Percentiles rank a stretch among this genome's conserved stretches.
These are phyloP conservation scores for Bellardia pandia DNA, from an alignment of 2,888 invertebrate species.

Conservation along the genomic window DNA sequence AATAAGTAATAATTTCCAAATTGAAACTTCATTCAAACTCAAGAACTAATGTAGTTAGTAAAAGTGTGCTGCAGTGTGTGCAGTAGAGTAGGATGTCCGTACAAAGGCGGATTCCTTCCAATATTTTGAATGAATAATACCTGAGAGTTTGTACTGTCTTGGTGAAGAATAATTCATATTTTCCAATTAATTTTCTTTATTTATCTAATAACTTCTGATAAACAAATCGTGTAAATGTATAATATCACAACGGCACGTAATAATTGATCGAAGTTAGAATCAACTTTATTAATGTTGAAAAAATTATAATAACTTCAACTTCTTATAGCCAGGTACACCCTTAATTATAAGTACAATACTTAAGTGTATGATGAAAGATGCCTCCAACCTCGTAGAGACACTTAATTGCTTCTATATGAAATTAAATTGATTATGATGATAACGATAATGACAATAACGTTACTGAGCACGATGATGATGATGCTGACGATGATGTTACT, in stretches of 20 bases:
- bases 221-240: too few relatives aligned
- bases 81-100: conserved; percentile 3
- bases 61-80: not conserved
- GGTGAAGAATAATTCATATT: too few relatives aligned
- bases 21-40: conserved; percentile 55
- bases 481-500: conserved; percentile 15
- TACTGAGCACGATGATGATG: conserved; percentile 14
- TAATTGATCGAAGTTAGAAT: too few relatives aligned
- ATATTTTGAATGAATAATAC: too few relatives aligned
- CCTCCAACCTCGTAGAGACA: conserved; percentile 50
- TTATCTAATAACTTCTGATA: too few relatives aligned
- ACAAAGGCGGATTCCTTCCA: not conserved
- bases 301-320: too few relatives aligned
- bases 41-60: conserved; percentile 29
- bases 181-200: too few relatives aligned
- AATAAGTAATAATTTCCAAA: conserved; percentile 55
- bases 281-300: too few relatives aligned
- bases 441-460: conserved; percentile 48
- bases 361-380: conserved; percentile 51
- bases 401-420: conserved; percentile 68
- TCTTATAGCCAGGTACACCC: not conserved
- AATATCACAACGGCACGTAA: too few relatives aligned
- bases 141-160: too few relatives aligned
- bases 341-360: conserved; percentile 11
- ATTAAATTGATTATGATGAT: conserved; percentile 70